These are phyloP conservation scores for Eilema sororculum DNA, from an alignment of 2,888 invertebrate species.

Conservation along the genomic window DNA sequence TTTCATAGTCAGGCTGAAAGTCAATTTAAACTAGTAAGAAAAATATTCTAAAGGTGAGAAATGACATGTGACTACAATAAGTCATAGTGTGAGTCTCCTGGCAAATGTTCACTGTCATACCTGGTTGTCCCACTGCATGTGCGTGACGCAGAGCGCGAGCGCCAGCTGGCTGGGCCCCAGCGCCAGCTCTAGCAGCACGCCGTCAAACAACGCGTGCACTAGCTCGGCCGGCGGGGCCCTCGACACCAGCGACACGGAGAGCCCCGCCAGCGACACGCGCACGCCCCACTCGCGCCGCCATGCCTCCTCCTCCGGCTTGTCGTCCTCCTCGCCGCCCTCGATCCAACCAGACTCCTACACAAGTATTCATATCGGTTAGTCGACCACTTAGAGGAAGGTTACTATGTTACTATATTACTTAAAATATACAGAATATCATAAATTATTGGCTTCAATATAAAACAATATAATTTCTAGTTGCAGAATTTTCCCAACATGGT, in stretches of 20 bases:
- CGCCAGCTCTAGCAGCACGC: constrained; percentile 88
- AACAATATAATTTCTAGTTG: too few relatives aligned
- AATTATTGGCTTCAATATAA: too few relatives aligned
- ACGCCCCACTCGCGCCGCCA: constrained; percentile 87
- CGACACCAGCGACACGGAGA: constrained; percentile 93
- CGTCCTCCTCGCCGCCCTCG: constrained; percentile 62
- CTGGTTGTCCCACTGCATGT: constrained; percentile 96
- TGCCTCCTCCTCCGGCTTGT: constrained; percentile 36
- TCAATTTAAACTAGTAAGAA: too few relatives aligned
- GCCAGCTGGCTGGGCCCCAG: constrained; percentile 71
- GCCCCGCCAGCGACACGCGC: constrained; percentile 88
- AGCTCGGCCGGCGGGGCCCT: constrained; percentile 93
- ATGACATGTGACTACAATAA: too few relatives aligned
- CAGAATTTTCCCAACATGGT: background rate
- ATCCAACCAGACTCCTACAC: constrained; percentile 68
- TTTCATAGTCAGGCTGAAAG: too few relatives aligned
- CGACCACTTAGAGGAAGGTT: too few relatives aligned
- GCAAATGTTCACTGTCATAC: too few relatives aligned
- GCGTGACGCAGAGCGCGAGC: constrained; percentile 91
- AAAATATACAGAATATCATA: too few relatives aligned
- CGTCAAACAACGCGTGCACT: constrained; percentile 90
- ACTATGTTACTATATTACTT: too few relatives aligned
- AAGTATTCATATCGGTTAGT: background rate
- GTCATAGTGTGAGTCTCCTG: too few relatives aligned
- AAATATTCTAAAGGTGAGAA: too few relatives aligned